A percentile compares a stretch with the other conserved stretches of the same genome.
These are phyloP conservation scores for Coccyzus lansbergi DNA, from an alignment of 2,797 vertebrate species.

Conservation along the genomic window DNA sequence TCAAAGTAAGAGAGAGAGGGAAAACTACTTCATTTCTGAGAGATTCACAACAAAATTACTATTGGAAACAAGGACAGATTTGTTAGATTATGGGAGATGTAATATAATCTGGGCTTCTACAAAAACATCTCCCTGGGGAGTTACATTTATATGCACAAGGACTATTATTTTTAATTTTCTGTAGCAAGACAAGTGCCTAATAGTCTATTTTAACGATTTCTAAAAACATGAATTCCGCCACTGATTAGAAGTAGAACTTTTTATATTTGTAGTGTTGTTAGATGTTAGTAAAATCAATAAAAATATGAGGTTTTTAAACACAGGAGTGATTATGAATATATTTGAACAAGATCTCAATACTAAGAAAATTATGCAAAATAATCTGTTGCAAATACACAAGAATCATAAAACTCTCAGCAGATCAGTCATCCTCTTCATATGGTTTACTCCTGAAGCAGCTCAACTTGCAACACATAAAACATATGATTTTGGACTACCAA, in stretches of 20 bases:
- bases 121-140: not conserved
- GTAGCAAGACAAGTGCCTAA: constrained; percentile 2
- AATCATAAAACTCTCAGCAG: not conserved
- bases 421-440: not conserved
- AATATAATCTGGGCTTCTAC: not conserved
- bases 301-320: not conserved
- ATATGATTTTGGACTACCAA: not conserved
- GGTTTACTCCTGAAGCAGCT: not conserved
- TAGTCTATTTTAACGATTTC: constrained; percentile 34
- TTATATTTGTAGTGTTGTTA: not conserved
- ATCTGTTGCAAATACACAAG: not conserved
- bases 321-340: not conserved
- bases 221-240: not conserved
- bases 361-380: not conserved
- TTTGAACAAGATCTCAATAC: not conserved
- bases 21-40: not conserved
- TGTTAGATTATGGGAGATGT: not conserved
- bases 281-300: not conserved
- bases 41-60: not conserved
- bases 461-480: not conserved
- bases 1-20: not conserved
- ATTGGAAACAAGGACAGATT: not conserved
- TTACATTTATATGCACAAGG: constrained; percentile 25
- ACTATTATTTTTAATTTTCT: constrained; percentile 33
- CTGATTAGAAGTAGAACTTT: not conserved